Evolutionary conservation across 1,140 invertebrate genomes (phyloP).

Genomic region (Pteromalus puparum): DNA sequence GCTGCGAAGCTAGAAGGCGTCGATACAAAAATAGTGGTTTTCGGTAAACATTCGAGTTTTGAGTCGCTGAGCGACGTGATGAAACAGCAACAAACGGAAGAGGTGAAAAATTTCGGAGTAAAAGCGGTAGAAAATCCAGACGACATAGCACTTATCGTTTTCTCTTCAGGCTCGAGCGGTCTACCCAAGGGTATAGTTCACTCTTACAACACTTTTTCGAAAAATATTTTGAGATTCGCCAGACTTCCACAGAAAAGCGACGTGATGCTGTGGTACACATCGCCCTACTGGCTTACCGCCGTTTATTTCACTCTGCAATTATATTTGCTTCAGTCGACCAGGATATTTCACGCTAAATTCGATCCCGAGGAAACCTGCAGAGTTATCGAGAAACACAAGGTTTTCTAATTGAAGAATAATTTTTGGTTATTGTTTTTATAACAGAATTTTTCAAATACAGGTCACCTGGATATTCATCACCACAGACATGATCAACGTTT

Average conservation of each 20-base stretch:
- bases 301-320: not conserved
- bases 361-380: constrained; percentile 42
- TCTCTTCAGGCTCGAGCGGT: constrained; percentile 40
- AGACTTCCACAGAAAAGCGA: not conserved
- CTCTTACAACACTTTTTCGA: constrained; percentile 35
- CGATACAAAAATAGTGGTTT: constrained; percentile 32
- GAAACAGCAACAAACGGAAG: not conserved
- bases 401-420: not conserved
- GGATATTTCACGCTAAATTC: constrained; percentile 34
- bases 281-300: constrained; percentile 17
- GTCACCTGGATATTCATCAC: constrained; percentile 57
- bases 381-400: constrained; percentile 50
- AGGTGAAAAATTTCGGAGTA: constrained; percentile 24
- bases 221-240: not conserved
- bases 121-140: not conserved
- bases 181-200: constrained; percentile 23
- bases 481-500: constrained; percentile 51
- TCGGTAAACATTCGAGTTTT: not conserved
- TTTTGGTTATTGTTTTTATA: no score
- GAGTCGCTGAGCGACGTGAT: constrained; percentile 33
- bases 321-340: constrained; percentile 3
- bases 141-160: constrained; percentile 13
- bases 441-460: constrained; percentile 29
- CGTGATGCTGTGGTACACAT: constrained; percentile 36
- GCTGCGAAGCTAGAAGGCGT: constrained; percentile 27